These are phyloP conservation scores for Pseudomyrmex gracilis DNA, from an alignment of 1,140 invertebrate species.

Conservation along the genomic window DNA sequence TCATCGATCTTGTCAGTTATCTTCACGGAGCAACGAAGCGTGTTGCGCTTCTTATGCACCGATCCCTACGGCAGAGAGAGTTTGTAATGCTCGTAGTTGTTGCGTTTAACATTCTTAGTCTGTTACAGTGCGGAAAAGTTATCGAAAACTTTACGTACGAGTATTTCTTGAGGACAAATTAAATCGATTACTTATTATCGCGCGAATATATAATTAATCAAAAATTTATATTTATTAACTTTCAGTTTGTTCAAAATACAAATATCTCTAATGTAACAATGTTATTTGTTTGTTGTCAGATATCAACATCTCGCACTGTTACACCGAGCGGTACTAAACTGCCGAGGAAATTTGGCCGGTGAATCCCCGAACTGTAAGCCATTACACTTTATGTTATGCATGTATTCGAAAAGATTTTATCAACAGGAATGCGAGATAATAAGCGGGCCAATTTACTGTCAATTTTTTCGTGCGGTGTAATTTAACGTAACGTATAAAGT, in stretches of 20 bases:
- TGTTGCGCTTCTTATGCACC: not conserved
- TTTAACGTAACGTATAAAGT: constrained; percentile 26
- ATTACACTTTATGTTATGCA: constrained; percentile 25
- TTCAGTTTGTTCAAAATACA: too few relatives aligned
- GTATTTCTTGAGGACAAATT: not conserved
- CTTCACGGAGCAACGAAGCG: constrained; percentile 6
- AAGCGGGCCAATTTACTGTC: constrained; percentile 32
- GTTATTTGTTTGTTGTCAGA: too few relatives aligned
- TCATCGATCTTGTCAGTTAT: constrained; percentile 37
- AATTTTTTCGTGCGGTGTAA: constrained; percentile 38
- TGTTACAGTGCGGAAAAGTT: not conserved
- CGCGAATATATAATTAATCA: not conserved
- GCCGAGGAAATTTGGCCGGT: not conserved
- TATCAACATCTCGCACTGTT: too few relatives aligned
- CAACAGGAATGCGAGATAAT: constrained; percentile 33
- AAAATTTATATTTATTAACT: not conserved
- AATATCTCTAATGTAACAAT: too few relatives aligned
- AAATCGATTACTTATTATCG: not conserved
- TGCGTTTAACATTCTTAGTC: constrained; percentile 31
- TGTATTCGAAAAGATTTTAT: constrained; percentile 30
- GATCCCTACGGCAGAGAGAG: constrained; percentile 10
- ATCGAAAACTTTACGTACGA: not conserved
- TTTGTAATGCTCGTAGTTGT: not conserved
- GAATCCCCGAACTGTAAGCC: constrained; percentile 24
- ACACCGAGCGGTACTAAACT: too few relatives aligned